Evolutionary conservation across 2,113 vertebrate species (phyloP).

Genomic region (Smithornis capensis): DNA sequence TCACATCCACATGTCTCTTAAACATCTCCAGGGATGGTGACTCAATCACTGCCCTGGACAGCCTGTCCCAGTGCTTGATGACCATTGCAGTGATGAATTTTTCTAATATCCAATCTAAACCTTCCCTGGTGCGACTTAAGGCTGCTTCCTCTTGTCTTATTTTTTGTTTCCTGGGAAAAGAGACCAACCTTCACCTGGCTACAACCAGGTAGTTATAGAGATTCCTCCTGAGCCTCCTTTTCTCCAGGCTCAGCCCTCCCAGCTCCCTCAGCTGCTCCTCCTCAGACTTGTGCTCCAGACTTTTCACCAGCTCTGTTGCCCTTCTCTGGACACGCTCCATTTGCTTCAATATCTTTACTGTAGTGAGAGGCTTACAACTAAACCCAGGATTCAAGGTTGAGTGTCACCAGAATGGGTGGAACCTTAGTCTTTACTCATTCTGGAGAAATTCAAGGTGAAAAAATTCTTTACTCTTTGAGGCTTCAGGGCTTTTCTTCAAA

Average conservation of each 20-base stretch:
- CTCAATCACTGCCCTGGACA: neutral
- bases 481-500: neutral
- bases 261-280: neutral
- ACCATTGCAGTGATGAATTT: neutral
- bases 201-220: neutral
- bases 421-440: neutral
- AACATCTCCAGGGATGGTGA: neutral
- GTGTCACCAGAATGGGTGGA: neutral
- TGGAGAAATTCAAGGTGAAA: neutral
- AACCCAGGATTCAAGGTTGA: fast-evolving
- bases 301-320: neutral
- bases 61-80: neutral
- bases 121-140: neutral
- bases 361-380: neutral
- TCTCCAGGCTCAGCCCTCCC: neutral
- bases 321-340: neutral
- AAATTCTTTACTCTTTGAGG: too few relatives aligned
- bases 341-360: neutral
- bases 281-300: neutral
- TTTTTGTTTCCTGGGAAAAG: neutral
- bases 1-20: fast-evolving
- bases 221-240: neutral
- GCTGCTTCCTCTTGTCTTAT: neutral
- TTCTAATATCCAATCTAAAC: neutral
- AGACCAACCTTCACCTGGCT: neutral